Evolutionary conservation across 1,140 invertebrate genomes (phyloP).

Genomic region (Trichomalopsis sarcophagae): DNA sequence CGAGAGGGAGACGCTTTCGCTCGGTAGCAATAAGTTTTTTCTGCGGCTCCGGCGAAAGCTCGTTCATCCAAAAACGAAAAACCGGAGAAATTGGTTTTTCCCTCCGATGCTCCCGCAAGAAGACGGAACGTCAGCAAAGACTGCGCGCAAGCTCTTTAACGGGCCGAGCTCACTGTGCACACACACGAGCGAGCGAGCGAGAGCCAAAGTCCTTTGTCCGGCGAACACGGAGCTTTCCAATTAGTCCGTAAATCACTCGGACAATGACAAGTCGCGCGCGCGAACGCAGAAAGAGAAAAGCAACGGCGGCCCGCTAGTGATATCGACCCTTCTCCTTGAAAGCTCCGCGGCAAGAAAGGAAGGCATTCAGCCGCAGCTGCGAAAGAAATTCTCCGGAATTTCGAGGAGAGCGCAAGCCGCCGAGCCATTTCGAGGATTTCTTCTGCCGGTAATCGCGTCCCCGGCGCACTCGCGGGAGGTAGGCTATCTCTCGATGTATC

Average conservation of each 20-base stretch:
- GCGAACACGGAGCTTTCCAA: conserved; percentile 49
- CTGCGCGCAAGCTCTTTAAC: conserved; percentile 28
- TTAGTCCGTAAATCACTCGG: conserved; percentile 51
- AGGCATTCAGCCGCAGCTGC: conserved; percentile 28
- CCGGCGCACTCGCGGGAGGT: too few species aligned
- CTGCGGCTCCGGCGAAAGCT: background rate
- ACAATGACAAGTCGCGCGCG: conserved; percentile 16
- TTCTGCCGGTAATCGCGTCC: background rate
- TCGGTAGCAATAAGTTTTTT: conserved; percentile 14
- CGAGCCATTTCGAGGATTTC: background rate
- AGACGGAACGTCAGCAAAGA: conserved; percentile 31
- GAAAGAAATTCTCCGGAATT: conserved; percentile 36
- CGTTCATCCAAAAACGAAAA: conserved; percentile 14
- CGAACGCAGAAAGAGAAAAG: background rate
- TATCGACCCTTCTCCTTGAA: conserved; percentile 30
- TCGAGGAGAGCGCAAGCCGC: conserved; percentile 6
- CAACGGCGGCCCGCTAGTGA: background rate
- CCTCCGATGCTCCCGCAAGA: background rate
- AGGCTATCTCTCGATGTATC: conserved; percentile 16
- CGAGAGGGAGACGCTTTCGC: background rate
- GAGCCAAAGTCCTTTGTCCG: conserved; percentile 31
- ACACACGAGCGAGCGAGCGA: background rate
- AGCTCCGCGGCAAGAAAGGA: conserved; percentile 8
- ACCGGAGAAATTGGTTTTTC: conserved; percentile 32
- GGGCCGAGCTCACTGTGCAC: background rate